Evolutionary conservation across 2,888 invertebrate genomes (phyloP), one percentile per base, ranked within the genome.

Genomic region (Drosophila prostipennis): DNA sequence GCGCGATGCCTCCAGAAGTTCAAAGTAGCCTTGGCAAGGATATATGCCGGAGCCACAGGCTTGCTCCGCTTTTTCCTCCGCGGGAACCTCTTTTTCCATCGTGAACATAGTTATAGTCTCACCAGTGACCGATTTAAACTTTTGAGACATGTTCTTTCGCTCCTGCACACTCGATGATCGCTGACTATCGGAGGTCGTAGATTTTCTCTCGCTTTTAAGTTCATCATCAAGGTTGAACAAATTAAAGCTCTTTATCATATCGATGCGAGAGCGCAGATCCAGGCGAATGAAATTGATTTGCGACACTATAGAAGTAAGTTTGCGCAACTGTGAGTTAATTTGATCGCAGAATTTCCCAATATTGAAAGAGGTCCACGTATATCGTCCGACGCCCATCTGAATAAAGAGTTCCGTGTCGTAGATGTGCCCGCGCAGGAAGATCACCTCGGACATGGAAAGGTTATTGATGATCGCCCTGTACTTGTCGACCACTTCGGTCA

Each of bases 361-460:
- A 29, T 96, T 96, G 13, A 98, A 93, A 0, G 97, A 96, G 72
- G 95, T 95, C 98, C 98, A 98, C 46, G 96, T 96, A 60, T 97
- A 94, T 32, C 97, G 94, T 3, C 95, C 95, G 0, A 96, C 92
- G 0, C 98, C 98, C 3, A 97, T 96, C 82, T 96, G 94, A 52
- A 97, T 95, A 54, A 94, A 93, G 39, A 95, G 93, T 90, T 97
- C 97, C 72, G 96, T 94, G 70, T 95, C 94, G 77, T 94, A 92
- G 0, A 97, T 93, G 76, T 94, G 94, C 13, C 93, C 93, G 77
- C 95, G 95, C 89, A 96, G 92, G 57, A 97, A 93, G 69, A 94
- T 93, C 0, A 95, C 93, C 92, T 97, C 96, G 0, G 96, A 95
- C 10, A 93, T 91, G 34, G 95, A 95, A 56, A 98, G 93, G 3